These are phyloP conservation scores for Hippopotamyrus pictus DNA, from an alignment of 2,797 vertebrate genomes.

Conservation along the genomic window DNA sequence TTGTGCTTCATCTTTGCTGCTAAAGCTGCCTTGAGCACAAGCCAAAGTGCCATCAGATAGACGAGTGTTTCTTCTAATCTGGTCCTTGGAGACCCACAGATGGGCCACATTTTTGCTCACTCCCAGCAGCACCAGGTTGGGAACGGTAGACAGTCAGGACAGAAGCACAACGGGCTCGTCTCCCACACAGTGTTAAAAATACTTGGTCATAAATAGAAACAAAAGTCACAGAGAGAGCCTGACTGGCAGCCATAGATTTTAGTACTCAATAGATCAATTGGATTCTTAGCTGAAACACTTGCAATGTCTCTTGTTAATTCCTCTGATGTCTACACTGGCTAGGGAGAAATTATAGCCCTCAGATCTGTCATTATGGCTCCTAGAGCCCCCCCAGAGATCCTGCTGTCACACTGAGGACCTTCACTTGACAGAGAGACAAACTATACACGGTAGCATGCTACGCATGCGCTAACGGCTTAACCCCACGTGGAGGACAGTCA, in stretches of 20 bases:
- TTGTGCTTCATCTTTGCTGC: not conserved
- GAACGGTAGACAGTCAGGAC: not conserved
- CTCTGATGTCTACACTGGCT: not conserved
- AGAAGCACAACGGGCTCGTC: not conserved
- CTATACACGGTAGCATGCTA: not conserved
- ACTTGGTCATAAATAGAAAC: not conserved
- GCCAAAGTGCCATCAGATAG: not conserved
- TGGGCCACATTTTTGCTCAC: not conserved
- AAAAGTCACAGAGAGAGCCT: slow-evolving; percentile 1
- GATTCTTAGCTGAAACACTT: not conserved
- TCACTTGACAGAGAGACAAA: not conserved
- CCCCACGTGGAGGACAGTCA: not conserved
- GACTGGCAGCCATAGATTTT: not conserved
- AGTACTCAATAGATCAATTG: not conserved
- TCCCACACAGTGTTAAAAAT: not conserved
- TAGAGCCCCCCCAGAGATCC: not conserved
- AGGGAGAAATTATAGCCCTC: not conserved
- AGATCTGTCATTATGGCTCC: not conserved
- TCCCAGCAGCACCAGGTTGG: not conserved
- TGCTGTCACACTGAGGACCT: not conserved
- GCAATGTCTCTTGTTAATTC: not conserved
- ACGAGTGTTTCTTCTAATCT: not conserved
- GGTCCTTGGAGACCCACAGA: not conserved
- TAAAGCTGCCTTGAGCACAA: not conserved
- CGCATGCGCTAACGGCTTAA: not conserved